These are phyloP conservation scores for Bombylius discolor DNA, from an alignment of 2,888 invertebrate species.

Conservation along the genomic window DNA sequence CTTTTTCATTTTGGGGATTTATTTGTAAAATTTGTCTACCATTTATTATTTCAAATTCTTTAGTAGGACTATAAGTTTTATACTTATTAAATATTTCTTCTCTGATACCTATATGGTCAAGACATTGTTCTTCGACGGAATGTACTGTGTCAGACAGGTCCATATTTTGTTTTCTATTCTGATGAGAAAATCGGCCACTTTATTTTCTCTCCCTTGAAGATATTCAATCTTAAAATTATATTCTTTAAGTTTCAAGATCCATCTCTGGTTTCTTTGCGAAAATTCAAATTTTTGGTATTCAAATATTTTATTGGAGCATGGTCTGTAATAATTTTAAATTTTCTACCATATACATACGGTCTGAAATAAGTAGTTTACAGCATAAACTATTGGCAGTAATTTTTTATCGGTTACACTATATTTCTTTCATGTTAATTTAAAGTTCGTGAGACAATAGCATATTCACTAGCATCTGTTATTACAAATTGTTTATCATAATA, in stretches of 20 bases:
- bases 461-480: conserved; percentile 6
- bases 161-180: neutral
- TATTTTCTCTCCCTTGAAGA: no score
- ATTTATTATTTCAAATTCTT: neutral
- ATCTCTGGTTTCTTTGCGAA: conserved; percentile 7
- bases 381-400: neutral
- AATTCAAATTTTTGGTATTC: conserved; percentile 4
- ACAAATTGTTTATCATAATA: conserved; percentile 3
- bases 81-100: conserved; percentile 11
- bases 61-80: conserved; percentile 7
- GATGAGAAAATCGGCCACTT: no score
- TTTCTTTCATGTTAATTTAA: neutral
- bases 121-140: neutral
- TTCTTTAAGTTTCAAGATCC: neutral
- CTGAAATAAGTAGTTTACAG: conserved; percentile 5
- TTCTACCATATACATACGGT: conserved; percentile 1
- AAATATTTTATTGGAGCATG: conserved; percentile 10
- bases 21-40: no score
- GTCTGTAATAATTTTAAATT: neutral
- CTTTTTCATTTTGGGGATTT: no score
- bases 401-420: neutral
- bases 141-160: neutral
- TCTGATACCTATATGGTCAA: conserved; percentile 6
- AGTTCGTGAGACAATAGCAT: neutral
- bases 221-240: no score